Evolutionary conservation across 2,113 vertebrate genomes (phyloP).

Genomic region (Malurus elegans): DNA sequence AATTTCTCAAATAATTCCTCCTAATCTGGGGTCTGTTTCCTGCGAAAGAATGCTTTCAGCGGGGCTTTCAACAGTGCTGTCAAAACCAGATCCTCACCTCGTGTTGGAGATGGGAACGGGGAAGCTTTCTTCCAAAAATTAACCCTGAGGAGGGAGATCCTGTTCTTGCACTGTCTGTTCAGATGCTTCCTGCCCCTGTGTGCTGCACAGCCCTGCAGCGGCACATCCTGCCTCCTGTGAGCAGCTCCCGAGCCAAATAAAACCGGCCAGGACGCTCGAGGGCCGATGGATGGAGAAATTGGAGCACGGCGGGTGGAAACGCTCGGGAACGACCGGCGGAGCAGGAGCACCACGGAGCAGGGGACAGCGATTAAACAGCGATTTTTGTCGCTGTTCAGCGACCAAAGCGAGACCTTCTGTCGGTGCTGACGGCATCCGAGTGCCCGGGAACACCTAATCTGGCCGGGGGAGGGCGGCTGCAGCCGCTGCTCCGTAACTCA

Average conservation of each 20-base stretch:
- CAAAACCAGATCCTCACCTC: background rate
- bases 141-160: background rate
- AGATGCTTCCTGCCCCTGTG: rapidly evolving
- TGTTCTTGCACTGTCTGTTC: rapidly evolving
- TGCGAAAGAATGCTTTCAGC: background rate
- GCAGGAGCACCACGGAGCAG: rapidly evolving
- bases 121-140: background rate
- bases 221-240: background rate
- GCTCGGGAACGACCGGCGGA: background rate
- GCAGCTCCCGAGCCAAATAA: background rate
- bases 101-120: background rate
- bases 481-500: background rate
- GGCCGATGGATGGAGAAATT: rapidly evolving
- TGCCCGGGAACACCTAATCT: background rate
- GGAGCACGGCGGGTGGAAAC: rapidly evolving
- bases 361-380: background rate
- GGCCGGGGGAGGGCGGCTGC: background rate
- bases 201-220: background rate
- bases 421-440: background rate
- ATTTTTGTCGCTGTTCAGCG: background rate
- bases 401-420: background rate
- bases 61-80: background rate
- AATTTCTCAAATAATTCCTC: background rate
- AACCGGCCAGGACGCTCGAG: rapidly evolving
- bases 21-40: background rate